Conservation (phyloP, 2,797 vertebrate genomes). For the Sebastes minor region DNA sequence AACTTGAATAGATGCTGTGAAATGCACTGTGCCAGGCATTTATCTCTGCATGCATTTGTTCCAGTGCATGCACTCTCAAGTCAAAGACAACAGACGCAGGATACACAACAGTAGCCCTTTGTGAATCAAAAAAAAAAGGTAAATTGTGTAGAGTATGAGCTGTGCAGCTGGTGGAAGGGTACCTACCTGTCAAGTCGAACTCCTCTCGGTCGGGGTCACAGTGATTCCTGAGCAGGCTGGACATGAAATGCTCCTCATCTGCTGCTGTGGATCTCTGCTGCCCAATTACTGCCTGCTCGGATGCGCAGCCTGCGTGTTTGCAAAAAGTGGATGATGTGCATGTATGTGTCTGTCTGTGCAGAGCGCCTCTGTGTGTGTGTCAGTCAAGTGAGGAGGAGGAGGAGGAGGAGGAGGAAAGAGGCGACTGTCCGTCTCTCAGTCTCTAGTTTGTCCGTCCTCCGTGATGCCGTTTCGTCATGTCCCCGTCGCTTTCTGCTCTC, state of each 20-base stretch:
- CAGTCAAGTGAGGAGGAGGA: slow-evolving; percentile 69
- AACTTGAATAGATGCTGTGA: slow-evolving; percentile 64
- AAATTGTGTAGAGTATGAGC: slow-evolving; percentile 34
- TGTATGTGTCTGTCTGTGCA: slow-evolving; percentile 70
- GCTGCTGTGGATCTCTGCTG: slow-evolving; percentile 65
- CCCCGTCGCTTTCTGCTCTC: slow-evolving; percentile 55
- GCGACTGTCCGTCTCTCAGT: slow-evolving; percentile 69
- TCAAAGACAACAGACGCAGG: slow-evolving; percentile 66
- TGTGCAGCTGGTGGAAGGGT: slow-evolving; percentile 48
- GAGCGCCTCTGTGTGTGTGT: slow-evolving; percentile 66
- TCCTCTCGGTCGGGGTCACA: slow-evolving; percentile 83
- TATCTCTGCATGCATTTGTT: slow-evolving; percentile 67
- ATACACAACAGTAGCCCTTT: slow-evolving; percentile 59
- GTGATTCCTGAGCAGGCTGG: slow-evolving; percentile 74
- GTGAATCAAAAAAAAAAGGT: slow-evolving; percentile 50
- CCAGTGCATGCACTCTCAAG: slow-evolving; percentile 75
- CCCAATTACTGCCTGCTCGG: slow-evolving; percentile 74
- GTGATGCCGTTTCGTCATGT: slow-evolving; percentile 80
- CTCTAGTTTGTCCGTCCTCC: slow-evolving; percentile 80
- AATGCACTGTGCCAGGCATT: slow-evolving; percentile 47
- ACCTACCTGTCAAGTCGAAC: slow-evolving; percentile 82
- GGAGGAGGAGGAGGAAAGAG: slow-evolving; percentile 16
- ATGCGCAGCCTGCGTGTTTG: slow-evolving; percentile 72
- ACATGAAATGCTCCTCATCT: slow-evolving; percentile 78
- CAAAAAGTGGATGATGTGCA: slow-evolving; percentile 74